A percentile compares a stretch with the other conserved stretches of the same genome.
Conservation (phyloP, 2,113 vertebrate genomes). For the Eonycteris spelaea region DNA sequence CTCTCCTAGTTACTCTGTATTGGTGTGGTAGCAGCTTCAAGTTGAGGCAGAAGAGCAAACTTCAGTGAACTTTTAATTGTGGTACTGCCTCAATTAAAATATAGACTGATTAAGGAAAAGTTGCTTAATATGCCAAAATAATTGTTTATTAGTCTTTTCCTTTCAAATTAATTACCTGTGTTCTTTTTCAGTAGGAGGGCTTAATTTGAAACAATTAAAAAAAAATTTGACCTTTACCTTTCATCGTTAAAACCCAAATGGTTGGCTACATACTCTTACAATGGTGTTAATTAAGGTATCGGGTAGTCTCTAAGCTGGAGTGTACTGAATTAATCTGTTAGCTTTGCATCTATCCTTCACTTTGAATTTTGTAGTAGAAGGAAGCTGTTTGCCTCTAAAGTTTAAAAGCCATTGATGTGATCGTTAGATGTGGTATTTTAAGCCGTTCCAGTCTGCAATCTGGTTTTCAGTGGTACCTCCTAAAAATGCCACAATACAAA, state of each 20-base stretch:
- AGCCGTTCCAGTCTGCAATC: constrained; percentile 75
- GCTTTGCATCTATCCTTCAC: constrained; percentile 57
- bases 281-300: constrained; percentile 55
- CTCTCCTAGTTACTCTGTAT: neutral
- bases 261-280: constrained; percentile 23
- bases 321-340: constrained; percentile 61
- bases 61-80: neutral
- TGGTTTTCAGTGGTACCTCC: constrained; percentile 77
- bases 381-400: constrained; percentile 56
- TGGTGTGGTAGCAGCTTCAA: neutral
- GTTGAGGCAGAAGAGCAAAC: constrained; percentile 26
- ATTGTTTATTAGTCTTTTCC: constrained; percentile 35
- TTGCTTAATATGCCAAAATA: constrained; percentile 37
- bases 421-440: constrained; percentile 71
- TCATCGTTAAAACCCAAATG: constrained; percentile 39
- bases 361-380: constrained; percentile 74
- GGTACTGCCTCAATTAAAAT: constrained; percentile 29
- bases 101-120: neutral
- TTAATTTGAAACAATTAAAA: constrained; percentile 36
- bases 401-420: constrained; percentile 68
- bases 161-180: constrained; percentile 11
- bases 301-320: constrained; percentile 30
- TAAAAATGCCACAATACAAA: constrained; percentile 86
- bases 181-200: neutral
- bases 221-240: constrained; percentile 46